Conservation (phyloP, 2,797 vertebrate species). For the Trichosurus vulpecula region DNA sequence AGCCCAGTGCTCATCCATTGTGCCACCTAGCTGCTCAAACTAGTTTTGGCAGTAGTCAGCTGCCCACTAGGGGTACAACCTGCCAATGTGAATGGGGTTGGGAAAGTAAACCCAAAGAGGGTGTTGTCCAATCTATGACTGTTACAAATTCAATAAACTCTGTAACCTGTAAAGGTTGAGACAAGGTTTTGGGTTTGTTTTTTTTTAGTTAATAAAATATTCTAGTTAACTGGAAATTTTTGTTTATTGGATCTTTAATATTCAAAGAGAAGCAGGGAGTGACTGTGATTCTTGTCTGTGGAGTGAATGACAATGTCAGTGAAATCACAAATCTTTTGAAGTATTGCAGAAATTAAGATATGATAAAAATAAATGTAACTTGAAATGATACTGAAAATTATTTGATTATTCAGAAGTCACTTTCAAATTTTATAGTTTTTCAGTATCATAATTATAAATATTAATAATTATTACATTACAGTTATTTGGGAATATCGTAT, state of each 20-base stretch:
- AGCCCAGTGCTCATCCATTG: too few relatives aligned
- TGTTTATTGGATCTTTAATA: not conserved
- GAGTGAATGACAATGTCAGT: not conserved
- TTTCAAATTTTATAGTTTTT: not conserved
- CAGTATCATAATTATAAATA: not conserved
- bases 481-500: not conserved
- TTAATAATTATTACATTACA: not conserved
- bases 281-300: not conserved
- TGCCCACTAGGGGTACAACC: too few relatives aligned
- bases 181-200: not conserved
- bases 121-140: not conserved
- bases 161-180: not conserved
- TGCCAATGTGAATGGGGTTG: not conserved
- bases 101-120: not conserved
- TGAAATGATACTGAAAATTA: not conserved
- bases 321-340: not conserved
- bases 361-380: not conserved
- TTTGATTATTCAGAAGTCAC: not conserved
- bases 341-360: not conserved
- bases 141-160: not conserved
- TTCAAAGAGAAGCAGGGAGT: not conserved
- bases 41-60: not conserved
- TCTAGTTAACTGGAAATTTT: not conserved
- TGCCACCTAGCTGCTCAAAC: not conserved
- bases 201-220: not conserved